Base-by-base conservation (phyloP, 2,113 vertebrate species). In the Baryphthengus martii region DNA sequence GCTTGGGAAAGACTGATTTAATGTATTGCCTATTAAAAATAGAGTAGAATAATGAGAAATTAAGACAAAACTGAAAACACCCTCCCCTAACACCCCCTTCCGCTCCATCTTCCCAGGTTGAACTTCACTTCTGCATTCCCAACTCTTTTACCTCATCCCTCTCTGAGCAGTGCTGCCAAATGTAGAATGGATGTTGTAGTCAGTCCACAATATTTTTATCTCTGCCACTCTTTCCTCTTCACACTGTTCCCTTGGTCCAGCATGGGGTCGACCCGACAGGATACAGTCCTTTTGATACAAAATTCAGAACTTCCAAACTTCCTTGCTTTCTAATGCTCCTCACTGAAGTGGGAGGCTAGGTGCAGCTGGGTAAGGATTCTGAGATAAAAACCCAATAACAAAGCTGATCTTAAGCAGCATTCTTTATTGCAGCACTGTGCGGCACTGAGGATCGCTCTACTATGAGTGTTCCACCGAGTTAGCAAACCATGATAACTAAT, bases 51-150 rank as follows among this genome's bases (percentile, higher is more conserved):
- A 71, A 5, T 49, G 26, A 56, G 31, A 55, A 71, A 35, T 14
- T 53, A 80, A 42, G 20, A 52, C 6, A 53, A 68, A 88, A 63
- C 4, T 53, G 26, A n/a, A 58, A 25, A 3, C 10, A 13, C 3
- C 10, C 5, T 23, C 11, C 8, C 8, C 2, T 26, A 16, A 8
- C 7, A 7, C 7, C 4, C 13, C 2, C 3, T n/a, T n/a, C n/a
- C n/a, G n/a, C n/a, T n/a, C 3, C 2, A 31, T 29, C 33, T 55
- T 56, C 20, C 37, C 23, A 83, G 8, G 3, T 9, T 70, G 26
- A 55, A 10, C 11, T 40, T 86, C 6, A n/a, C 2, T 88, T 3
- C 17, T 80, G 9, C 4, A 6, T 70, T 81, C 18, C 14, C 13
- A 77, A 6, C 7, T 16, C 6, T 63, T 42, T 25, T 59, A 29